Percentiles rank a stretch among this genome's conserved stretches.
These are phyloP conservation scores for Branchinecta sandiegonensis DNA, from an alignment of 2,888 invertebrate species.

Conservation along the genomic window DNA sequence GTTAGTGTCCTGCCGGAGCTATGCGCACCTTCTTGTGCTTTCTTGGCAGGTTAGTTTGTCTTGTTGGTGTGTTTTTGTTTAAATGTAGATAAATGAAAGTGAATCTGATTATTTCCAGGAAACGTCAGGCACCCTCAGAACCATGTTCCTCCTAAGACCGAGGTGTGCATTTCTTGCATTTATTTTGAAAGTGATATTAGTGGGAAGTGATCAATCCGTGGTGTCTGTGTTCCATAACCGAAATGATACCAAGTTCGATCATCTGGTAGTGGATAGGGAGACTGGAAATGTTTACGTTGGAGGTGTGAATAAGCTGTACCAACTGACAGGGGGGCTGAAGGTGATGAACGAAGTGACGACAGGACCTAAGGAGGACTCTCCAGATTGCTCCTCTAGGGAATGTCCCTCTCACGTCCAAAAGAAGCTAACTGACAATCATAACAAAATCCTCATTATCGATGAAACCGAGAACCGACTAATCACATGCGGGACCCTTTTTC, in stretches of 20 bases:
- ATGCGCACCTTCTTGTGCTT: too few relatives aligned
- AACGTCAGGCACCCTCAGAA: too few relatives aligned
- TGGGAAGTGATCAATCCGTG: too few relatives aligned
- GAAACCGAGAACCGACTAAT: conserved; percentile 74
- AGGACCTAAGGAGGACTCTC: conserved; percentile 75
- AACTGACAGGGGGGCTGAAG: conserved; percentile 71
- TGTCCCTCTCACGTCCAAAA: conserved; percentile 57
- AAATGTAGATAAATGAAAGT: too few relatives aligned
- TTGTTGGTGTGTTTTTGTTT: too few relatives aligned
- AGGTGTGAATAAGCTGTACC: conserved; percentile 79
- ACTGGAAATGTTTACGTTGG: conserved; percentile 79
- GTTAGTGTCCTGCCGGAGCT: too few relatives aligned
- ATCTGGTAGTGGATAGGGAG: conserved; percentile 76
- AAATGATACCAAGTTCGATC: conserved; percentile 34
- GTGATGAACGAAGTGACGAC: conserved; percentile 61
- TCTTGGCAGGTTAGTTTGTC: too few relatives aligned
- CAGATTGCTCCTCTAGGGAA: conserved; percentile 70
- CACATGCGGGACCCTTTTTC: conserved; percentile 71
- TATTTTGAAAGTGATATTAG: too few relatives aligned
- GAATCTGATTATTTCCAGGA: too few relatives aligned
- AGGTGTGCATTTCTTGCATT: too few relatives aligned
- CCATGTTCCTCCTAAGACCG: too few relatives aligned
- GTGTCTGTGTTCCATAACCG: too few relatives aligned
- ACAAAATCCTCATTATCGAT: conserved; percentile 87
- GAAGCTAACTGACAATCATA: conserved; percentile 71